A percentile compares a stretch with the other conserved stretches of the same genome.
Evolutionary conservation across 2,113 vertebrate genomes (phyloP).

Genomic region (Rhinopomastus cyanomelas): DNA sequence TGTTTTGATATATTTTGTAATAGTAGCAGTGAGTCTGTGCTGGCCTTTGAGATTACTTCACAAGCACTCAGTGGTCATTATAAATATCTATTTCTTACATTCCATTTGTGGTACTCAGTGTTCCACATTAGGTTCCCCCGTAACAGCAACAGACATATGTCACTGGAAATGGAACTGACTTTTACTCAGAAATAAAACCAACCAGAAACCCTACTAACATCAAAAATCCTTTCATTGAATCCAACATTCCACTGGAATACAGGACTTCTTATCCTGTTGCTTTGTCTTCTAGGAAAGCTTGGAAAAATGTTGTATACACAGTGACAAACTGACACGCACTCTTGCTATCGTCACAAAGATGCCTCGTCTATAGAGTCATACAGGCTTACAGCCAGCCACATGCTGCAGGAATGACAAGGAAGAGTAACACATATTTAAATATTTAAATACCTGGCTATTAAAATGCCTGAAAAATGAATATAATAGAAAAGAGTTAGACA

Average conservation of each 20-base stretch:
- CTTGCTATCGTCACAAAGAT: not conserved
- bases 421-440: conserved; percentile 16
- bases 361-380: not conserved
- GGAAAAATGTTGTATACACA: not conserved
- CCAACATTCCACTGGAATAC: not conserved
- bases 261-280: not conserved
- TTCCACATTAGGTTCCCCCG: not conserved
- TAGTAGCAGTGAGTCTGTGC: not conserved
- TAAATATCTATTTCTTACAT: not conserved
- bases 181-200: not conserved
- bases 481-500: not conserved
- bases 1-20: not conserved
- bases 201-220: not conserved
- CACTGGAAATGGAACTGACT: not conserved
- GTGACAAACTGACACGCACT: not conserved
- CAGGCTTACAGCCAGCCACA: not conserved
- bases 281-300: not conserved
- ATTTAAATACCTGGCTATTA: not conserved
- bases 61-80: not conserved
- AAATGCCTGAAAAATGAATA: not conserved
- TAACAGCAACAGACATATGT: not conserved
- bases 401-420: not conserved
- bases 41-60: not conserved
- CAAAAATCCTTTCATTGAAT: not conserved
- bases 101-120: not conserved